These are phyloP conservation scores for Nesoenas mayeri DNA, from an alignment of 2,113 vertebrate species.

Conservation along the genomic window DNA sequence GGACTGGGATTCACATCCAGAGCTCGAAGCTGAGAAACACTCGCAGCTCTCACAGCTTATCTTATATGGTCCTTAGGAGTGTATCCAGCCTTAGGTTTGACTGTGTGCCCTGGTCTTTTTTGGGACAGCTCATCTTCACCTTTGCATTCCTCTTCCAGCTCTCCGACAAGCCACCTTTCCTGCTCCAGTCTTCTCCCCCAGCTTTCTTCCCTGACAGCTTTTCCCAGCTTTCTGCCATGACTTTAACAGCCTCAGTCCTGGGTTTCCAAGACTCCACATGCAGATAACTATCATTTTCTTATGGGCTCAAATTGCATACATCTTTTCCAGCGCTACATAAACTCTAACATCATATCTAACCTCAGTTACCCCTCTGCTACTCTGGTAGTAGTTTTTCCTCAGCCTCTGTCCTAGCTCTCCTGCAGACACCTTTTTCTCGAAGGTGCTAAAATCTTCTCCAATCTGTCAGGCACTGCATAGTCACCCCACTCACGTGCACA, in stretches of 20 bases:
- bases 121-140: background rate
- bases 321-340: background rate
- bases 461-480: background rate
- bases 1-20: background rate
- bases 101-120: background rate
- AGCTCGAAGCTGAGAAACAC: background rate
- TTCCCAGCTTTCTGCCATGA: background rate
- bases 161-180: background rate
- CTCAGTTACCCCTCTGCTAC: background rate
- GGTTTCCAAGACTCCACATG: background rate
- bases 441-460: background rate
- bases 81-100: background rate
- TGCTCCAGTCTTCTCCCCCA: background rate
- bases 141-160: background rate
- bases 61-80: background rate
- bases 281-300: background rate
- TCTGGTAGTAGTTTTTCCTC: background rate
- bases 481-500: background rate
- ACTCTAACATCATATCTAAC: background rate
- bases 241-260: background rate
- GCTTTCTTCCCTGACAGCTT: background rate
- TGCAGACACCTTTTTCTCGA: conserved; percentile 13
- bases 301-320: background rate
- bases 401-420: background rate
- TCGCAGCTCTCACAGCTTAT: background rate